These are phyloP conservation scores for Amphipoea lucens DNA, from an alignment of 2,888 invertebrate species.

Conservation along the genomic window DNA sequence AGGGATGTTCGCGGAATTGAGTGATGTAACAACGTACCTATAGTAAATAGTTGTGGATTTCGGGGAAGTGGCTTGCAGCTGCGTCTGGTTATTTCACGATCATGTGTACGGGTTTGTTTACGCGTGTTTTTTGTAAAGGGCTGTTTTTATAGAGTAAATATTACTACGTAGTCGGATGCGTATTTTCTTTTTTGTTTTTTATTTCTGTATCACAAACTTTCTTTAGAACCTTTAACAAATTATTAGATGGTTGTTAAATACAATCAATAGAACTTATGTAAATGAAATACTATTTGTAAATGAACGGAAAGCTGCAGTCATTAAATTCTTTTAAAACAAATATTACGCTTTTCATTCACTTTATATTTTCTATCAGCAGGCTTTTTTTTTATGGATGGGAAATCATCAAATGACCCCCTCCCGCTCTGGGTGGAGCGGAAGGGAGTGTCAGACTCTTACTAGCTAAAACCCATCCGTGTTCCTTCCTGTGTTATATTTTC, in stretches of 20 bases:
- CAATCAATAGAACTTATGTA: background rate
- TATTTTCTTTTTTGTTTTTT: background rate
- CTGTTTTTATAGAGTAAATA: background rate
- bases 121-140: background rate
- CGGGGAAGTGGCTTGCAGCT: slow-evolving; percentile 31
- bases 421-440: too few species aligned
- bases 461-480: too few species aligned
- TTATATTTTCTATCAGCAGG: background rate
- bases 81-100: slow-evolving; percentile 20
- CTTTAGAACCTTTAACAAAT: background rate
- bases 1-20: slow-evolving; percentile 53
- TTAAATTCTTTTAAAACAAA: background rate
- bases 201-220: background rate
- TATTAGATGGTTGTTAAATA: background rate
- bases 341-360: background rate
- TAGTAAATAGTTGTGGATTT: slow-evolving; percentile 47
- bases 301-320: background rate
- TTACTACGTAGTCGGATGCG: background rate
- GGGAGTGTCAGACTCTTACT: too few species aligned
- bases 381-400: too few species aligned
- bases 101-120: slow-evolving; percentile 22
- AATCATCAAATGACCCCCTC: too few species aligned
- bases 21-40: slow-evolving; percentile 14
- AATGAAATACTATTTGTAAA: background rate
- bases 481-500: background rate